Evolutionary conservation across 2,797 vertebrate genomes (phyloP), one percentile per base, ranked within the genome.

Genomic region (Typhlichthys eigenmanni): DNA sequence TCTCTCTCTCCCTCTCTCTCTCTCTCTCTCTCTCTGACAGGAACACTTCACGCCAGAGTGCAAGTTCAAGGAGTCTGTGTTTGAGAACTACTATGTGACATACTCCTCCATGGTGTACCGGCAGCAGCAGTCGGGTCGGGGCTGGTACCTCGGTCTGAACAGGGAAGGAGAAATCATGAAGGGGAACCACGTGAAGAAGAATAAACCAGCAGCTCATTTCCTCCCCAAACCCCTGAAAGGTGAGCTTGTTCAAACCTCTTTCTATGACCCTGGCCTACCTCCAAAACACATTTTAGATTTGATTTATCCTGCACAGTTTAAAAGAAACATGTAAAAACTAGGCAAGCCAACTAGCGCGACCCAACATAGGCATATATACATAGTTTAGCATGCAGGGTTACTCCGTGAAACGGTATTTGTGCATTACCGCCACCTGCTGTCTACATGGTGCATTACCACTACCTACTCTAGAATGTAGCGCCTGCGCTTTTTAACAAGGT

Each of bases 111-210:
- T 99, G 97, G 96, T 96, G 83, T 99, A 99, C 91, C 94, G 97
- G 84, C 98, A 99, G 88, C 97, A 98, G 83, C 95, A 98, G 85
- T 99, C 98, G 7, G 98, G 98, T 82, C 93, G 98, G 87, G 96
- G 97, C 75, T 99, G 98, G 98, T 99, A 98, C 91, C 92, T 99
- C 83, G 98, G 98, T 88, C 96, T 99, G 87, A 99, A 99, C 92
- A 99, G 98, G 89, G 97, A 99, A 83, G 97, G 98, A 24, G 96
- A 97, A 88, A 96, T 99, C 85, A 99, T 99, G 98, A 99, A 99
- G 92, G 98, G 97, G 75, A 99, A 99, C 83, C 98, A 99, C 0
- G 98, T 99, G 75, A 99, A 99, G 92, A 99, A 99, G 89, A 98
- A 98, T 74, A 98, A 98, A 85, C 96, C 98, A 76, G 97, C 98